phyloP scores from a whole-genome alignment of 2,888 invertebrate species.

The Tineola bisselliella region DNA sequence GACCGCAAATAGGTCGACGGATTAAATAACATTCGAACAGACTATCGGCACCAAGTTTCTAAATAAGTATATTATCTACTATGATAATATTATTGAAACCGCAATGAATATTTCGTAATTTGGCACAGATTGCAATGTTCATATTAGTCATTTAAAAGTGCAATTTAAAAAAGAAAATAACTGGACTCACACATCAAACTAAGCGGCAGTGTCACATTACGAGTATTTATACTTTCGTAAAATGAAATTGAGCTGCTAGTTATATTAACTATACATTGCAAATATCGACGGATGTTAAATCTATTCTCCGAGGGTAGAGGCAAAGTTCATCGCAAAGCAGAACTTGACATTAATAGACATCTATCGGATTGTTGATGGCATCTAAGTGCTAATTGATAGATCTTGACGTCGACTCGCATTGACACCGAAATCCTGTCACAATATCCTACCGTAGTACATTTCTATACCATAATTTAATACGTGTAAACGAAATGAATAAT shows the following conservation, averaged over 20 bases:
- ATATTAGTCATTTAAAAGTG: neutral
- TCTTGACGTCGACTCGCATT: slow-evolving; percentile 28
- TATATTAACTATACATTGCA: neutral
- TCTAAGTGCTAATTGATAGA: slow-evolving; percentile 47
- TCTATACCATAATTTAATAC: no score
- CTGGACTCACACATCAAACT: neutral
- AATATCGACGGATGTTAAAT: neutral
- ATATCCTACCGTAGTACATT: neutral
- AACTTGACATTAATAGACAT: slow-evolving; percentile 43
- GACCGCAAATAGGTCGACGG: slow-evolving; percentile 62
- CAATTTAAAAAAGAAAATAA: neutral
- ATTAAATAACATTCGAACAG: slow-evolving; percentile 51
- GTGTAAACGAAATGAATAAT: no score
- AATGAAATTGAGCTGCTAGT: no score
- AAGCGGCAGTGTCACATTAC: neutral
- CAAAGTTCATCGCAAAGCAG: slow-evolving; percentile 1
- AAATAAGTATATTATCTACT: slow-evolving; percentile 59
- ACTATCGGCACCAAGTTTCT: slow-evolving; percentile 40
- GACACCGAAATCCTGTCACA: slow-evolving; percentile 13
- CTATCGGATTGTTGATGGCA: slow-evolving; percentile 49
- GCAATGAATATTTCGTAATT: slow-evolving; percentile 48
- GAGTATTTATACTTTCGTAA: no score
- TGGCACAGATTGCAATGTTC: slow-evolving; percentile 18
- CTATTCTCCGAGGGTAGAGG: neutral
- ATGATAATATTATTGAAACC: slow-evolving; percentile 53